Evolutionary conservation across 1,140 invertebrate species (phyloP), one percentile per base, ranked within the genome.

Genomic region (Heterodera schachtii): DNA sequence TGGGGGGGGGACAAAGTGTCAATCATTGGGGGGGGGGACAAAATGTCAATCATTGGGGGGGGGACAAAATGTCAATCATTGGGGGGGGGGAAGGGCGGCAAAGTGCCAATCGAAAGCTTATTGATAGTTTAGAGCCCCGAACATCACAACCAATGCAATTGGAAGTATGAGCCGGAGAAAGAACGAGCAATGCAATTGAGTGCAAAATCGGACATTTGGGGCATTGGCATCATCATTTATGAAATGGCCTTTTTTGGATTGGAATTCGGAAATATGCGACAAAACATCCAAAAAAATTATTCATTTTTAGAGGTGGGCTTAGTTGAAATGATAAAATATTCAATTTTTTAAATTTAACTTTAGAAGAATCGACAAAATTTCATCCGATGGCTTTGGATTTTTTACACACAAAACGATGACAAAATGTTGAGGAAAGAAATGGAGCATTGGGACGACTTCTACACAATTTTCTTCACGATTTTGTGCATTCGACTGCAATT

Each of bases 171-270:
- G 1, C 8, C 44, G 9, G 9, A 31, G 2, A 75, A 64, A 8
- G 75, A 19, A 43, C 41, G 16, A 19, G 19, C 44, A 44, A 64
- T 77, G 46, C 21, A 77, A 49, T 46, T 77, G 31, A 49, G 43
- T 57, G 69, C 75, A 43, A 77, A 77, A 9, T 60, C 75, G 66
- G 75, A 77, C 66, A 77, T 77, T 19, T 77, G 75, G 75, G 57
- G 44, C 7, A 16, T 77, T 3, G 75, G 75, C n/a, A 77, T 67
- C 3, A 77, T 77, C 8, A 19, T 70, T 2, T 57, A 64, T 43
- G 41, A 64, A 49, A 77, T 77, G 44, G 3, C 49, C 8, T 43
- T 70, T 11, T 31, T 77, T 43, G 31, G 75, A 4, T n/a, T 31
- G 44, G 75, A 77, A 60, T 77, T 43, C 75, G 13, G 31, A 43